Evolutionary conservation across 2,888 invertebrate species (phyloP).

Genomic region (Parascotia fuliginaria): DNA sequence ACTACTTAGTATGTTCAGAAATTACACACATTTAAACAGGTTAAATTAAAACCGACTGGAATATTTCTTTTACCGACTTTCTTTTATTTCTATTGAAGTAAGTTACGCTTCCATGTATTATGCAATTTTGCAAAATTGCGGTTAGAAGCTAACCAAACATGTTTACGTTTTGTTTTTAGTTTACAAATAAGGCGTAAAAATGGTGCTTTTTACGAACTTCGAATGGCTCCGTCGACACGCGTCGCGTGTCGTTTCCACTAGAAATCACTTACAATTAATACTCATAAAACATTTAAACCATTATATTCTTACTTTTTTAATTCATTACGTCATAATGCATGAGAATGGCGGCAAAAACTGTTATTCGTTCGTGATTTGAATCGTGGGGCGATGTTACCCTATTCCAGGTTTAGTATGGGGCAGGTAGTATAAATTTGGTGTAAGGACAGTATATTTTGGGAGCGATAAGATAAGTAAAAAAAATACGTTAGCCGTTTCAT

Average conservation of each 20-base stretch:
- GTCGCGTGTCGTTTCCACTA: slow-evolving; percentile 51
- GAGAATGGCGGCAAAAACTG: slow-evolving; percentile 70
- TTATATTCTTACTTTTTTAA: slow-evolving; percentile 65
- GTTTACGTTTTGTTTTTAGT: no score
- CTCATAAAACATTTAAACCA: slow-evolving; percentile 65
- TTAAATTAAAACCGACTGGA: no score
- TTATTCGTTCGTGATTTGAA: slow-evolving; percentile 74
- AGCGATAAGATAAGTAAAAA: slow-evolving; percentile 50
- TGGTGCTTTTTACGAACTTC: not conserved
- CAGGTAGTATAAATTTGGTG: slow-evolving; percentile 36
- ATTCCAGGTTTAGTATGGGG: slow-evolving; percentile 13
- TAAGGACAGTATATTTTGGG: slow-evolving; percentile 48
- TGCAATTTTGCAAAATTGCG: no score
- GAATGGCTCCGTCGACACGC: slow-evolving; percentile 19
- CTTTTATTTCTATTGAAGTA: no score
- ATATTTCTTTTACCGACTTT: no score
- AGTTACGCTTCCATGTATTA: no score
- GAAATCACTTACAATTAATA: slow-evolving; percentile 67
- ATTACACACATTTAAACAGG: no score
- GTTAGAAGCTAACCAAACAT: no score
- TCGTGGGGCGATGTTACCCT: slow-evolving; percentile 16
- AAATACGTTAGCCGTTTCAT: slow-evolving; percentile 36
- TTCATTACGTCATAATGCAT: slow-evolving; percentile 72
- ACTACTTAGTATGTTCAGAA: no score
- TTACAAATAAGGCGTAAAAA: no score